Percentiles rank a stretch among this genome's conserved stretches.
phyloP scores from a whole-genome alignment of 2,888 invertebrate species.

The Chloroclystis v-ata region DNA sequence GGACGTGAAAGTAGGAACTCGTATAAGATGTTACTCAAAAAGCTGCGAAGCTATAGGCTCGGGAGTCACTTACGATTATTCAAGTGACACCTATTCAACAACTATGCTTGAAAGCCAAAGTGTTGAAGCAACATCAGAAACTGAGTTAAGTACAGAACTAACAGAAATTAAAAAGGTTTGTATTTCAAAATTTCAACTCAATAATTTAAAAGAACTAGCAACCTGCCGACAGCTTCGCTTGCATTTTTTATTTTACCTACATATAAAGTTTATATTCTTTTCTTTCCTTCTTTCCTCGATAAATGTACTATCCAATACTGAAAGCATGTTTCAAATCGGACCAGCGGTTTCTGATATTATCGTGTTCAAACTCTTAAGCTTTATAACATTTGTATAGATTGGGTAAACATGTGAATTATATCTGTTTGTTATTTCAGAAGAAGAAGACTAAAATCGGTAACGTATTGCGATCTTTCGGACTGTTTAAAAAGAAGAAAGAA shows the following conservation, averaged over 20 bases:
- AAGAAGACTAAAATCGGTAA: conserved; percentile 48
- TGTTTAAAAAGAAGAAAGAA: conserved; percentile 55
- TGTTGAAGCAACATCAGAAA: conserved; percentile 47
- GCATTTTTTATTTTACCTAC: neutral
- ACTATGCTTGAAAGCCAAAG: conserved; percentile 57
- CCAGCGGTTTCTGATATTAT: too few relatives aligned
- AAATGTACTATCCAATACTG: too few relatives aligned
- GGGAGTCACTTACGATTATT: conserved; percentile 38
- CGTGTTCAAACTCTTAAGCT: too few relatives aligned
- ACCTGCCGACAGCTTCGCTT: too few relatives aligned
- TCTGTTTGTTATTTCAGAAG: conserved; percentile 36
- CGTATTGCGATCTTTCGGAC: conserved; percentile 46
- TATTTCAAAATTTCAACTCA: too few relatives aligned
- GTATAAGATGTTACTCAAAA: conserved; percentile 55
- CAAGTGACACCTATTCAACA: conserved; percentile 53
- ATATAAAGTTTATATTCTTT: neutral
- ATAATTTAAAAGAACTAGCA: too few relatives aligned
- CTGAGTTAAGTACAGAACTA: conserved; percentile 41
- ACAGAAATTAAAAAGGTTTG: conserved; percentile 40
- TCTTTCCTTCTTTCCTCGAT: too few relatives aligned
- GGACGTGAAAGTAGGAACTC: conserved; percentile 59
- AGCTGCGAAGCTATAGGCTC: conserved; percentile 66
- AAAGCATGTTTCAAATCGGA: too few relatives aligned
- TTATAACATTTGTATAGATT: too few relatives aligned
- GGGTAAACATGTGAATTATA: neutral